Conservation (phyloP, 2,888 invertebrate species). For the Biston stratarius region DNA sequence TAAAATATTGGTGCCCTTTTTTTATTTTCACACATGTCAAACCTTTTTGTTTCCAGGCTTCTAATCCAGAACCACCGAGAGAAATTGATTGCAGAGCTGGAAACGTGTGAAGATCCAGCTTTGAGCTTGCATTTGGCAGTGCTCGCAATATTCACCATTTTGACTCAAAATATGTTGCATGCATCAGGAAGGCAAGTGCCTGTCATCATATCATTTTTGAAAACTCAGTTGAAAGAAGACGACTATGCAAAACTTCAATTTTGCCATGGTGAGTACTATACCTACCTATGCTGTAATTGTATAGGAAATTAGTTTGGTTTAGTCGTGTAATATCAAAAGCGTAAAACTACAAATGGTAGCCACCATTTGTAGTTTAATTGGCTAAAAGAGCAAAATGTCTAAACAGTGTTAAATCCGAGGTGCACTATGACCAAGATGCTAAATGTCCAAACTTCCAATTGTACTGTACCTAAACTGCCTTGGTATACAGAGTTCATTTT, state of each 20-base stretch:
- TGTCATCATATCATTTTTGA: slow-evolving; percentile 90
- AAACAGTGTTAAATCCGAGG: too few species aligned
- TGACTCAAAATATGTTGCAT: slow-evolving; percentile 94
- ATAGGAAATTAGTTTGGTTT: too few species aligned
- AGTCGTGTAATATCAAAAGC: too few species aligned
- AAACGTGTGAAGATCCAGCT: slow-evolving; percentile 91
- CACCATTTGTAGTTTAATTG: too few species aligned
- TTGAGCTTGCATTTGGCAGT: slow-evolving; percentile 92
- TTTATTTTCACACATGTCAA: neutral
- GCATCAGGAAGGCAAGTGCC: slow-evolving; percentile 98
- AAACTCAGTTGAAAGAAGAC: slow-evolving; percentile 89
- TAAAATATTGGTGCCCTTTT: too few species aligned
- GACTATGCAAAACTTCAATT: slow-evolving; percentile 88
- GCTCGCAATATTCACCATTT: slow-evolving; percentile 92
- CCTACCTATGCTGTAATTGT: neutral
- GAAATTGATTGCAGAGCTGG: slow-evolving; percentile 92
- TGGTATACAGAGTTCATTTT: too few species aligned
- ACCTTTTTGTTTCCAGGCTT: slow-evolving; percentile 80
- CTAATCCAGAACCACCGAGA: slow-evolving; percentile 93
- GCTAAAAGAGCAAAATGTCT: too few species aligned
- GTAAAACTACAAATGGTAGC: too few species aligned
- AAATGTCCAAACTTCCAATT: too few species aligned
- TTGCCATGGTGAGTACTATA: slow-evolving; percentile 90
- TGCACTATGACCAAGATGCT: too few species aligned
- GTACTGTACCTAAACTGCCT: too few species aligned